A percentile compares a stretch with the other conserved stretches of the same genome.
Evolutionary conservation across 1,140 invertebrate genomes (phyloP).

Genomic region (Eciton burchellii): DNA sequence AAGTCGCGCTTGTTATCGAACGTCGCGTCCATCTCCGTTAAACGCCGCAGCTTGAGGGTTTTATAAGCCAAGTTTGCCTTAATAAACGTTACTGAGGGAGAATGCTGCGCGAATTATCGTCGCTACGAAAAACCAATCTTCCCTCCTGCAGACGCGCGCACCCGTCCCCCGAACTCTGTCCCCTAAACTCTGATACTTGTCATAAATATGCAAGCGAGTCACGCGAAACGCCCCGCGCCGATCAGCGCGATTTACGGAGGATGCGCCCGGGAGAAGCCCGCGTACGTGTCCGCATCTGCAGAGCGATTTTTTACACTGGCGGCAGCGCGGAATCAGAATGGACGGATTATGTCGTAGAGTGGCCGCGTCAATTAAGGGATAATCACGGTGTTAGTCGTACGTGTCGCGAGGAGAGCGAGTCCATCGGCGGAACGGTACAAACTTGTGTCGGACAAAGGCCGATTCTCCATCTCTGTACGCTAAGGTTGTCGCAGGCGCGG

Average conservation of each 20-base stretch:
- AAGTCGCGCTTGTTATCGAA: no score
- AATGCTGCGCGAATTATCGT: no score
- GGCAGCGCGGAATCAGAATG: constrained; percentile 40
- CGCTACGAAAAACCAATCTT: background rate
- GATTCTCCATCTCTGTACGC: constrained; percentile 64
- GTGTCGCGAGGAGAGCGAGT: background rate
- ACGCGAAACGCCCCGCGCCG: constrained; percentile 15
- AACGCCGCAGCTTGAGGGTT: no score
- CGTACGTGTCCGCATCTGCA: background rate
- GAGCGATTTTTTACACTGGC: constrained; percentile 48
- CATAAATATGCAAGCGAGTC: background rate
- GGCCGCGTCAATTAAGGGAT: constrained; percentile 54
- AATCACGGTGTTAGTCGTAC: constrained; percentile 45
- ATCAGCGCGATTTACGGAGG: constrained; percentile 8
- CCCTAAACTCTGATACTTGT: background rate
- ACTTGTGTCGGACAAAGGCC: constrained; percentile 53
- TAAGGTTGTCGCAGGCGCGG: constrained; percentile 9
- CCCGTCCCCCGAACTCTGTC: background rate
- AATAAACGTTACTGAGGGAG: no score
- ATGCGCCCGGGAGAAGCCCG: background rate
- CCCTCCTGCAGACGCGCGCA: no score
- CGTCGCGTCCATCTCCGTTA: no score
- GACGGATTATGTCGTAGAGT: constrained; percentile 47
- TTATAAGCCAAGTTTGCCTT: no score
- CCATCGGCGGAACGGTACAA: constrained; percentile 13